Evolutionary conservation across 2,797 vertebrate genomes (phyloP), one percentile per base, ranked within the genome.

Genomic region (Anabas testudineus): DNA sequence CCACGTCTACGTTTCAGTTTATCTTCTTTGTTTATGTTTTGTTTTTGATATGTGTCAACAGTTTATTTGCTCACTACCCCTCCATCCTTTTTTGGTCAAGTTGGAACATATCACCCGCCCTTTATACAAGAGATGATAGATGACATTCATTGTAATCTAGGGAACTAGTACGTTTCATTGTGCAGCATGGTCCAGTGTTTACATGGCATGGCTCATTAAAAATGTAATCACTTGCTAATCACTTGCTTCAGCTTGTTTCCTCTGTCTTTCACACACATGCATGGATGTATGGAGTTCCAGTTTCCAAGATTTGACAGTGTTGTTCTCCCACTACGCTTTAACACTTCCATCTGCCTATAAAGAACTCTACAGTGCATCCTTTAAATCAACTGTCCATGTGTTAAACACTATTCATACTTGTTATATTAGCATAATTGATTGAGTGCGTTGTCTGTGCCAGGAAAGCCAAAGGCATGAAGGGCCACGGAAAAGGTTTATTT

Each of bases 361-460:
- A 86, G 72, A 67, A 73, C 78, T 85, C 69, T 49, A 19, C 63
- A 14, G 65, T 68, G 66, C 66, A 64, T 81, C 73, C 74, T 57
- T 41, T 57, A 61, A 84, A 81, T 84, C 70, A 88, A 75, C 78
- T 42, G 36, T 68, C 84, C 86, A 72, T 85, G 86, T 84, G 76
- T 84, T 72, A 80, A 86, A 68, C 57, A 58, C 68, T 76, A 84
- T 71, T 87, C 80, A 77, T 85, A 82, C 84, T 89, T 55, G 67
- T 82, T 26, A 74, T 81, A 91, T 92, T 89, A 88, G 71, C 87
- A 90, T 92, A 91, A 91, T 86, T 91, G 89, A 91, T 89, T 91
- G 84, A 87, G 77, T 5, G 22, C 61, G 78, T 81, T 76, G 54
- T 64, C 60, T 7, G 62, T 74, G 87, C 89, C 92, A 90, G 79